Conservation (phyloP, 2,113 vertebrate species). For the Alces alces region DNA sequence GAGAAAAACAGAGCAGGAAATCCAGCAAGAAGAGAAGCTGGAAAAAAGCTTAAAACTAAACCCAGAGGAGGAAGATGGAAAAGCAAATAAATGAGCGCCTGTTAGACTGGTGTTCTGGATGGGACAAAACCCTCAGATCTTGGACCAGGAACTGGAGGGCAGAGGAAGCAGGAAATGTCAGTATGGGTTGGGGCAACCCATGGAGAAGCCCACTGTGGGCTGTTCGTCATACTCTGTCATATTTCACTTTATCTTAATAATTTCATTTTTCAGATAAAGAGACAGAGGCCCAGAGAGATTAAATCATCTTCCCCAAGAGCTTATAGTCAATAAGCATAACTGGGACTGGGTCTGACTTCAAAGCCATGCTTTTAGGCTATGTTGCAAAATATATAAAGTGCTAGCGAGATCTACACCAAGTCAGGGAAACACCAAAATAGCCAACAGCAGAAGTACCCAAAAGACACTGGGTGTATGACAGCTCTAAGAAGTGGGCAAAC, state of each 20-base stretch:
- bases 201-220: not conserved
- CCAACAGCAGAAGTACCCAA: not conserved
- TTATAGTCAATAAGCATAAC: not conserved
- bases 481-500: not conserved
- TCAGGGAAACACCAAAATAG: not conserved
- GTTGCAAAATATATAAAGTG: not conserved
- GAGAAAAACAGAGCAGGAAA: constrained; percentile 35
- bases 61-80: not conserved
- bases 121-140: not conserved
- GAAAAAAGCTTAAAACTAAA: constrained; percentile 10
- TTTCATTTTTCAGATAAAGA: constrained; percentile 3
- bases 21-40: not conserved
- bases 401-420: not conserved
- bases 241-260: not conserved
- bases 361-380: not conserved
- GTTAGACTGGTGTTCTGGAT: not conserved
- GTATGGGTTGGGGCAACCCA: not conserved
- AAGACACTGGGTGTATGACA: not conserved
- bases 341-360: not conserved
- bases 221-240: not conserved
- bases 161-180: not conserved
- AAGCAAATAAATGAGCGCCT: not conserved
- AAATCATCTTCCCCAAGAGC: not conserved
- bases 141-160: not conserved
- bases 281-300: not conserved